phyloP scores from a whole-genome alignment of 2,888 invertebrate genomes.

The Pilophorus perplexus region DNA sequence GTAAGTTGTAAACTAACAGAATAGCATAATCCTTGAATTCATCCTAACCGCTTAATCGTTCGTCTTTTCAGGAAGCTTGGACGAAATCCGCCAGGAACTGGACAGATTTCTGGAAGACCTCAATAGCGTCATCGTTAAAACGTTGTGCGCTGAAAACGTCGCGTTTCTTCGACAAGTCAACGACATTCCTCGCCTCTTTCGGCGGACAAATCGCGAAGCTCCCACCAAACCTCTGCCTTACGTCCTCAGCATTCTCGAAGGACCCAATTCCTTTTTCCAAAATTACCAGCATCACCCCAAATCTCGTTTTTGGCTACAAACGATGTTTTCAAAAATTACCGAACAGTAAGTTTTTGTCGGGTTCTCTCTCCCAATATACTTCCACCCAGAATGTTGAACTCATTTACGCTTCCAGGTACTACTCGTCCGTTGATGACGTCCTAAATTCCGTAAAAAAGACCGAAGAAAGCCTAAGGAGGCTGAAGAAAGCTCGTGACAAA shows the following conservation, averaged over 20 bases:
- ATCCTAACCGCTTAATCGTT: not conserved
- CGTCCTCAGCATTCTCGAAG: conserved; percentile 64
- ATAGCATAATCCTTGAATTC: not conserved
- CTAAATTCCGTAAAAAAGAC: conserved; percentile 91
- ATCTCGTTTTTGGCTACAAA: conserved; percentile 47
- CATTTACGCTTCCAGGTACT: conserved; percentile 57
- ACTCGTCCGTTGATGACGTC: conserved; percentile 77
- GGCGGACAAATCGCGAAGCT: conserved; percentile 84
- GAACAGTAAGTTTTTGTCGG: conserved; percentile 56
- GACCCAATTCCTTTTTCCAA: conserved; percentile 61
- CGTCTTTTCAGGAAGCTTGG: conserved; percentile 44
- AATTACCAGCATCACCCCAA: conserved; percentile 55
- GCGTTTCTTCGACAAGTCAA: conserved; percentile 71
- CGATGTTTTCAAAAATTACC: conserved; percentile 48
- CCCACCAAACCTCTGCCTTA: conserved; percentile 80
- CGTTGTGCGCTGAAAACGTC: conserved; percentile 40
- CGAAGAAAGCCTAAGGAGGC: conserved; percentile 85
- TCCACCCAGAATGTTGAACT: too few relatives aligned
- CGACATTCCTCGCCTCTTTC: conserved; percentile 88
- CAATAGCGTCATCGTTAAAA: conserved; percentile 30
- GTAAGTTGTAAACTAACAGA: conserved; percentile 39
- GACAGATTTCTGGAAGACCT: conserved; percentile 25
- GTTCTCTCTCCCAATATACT: too few relatives aligned
- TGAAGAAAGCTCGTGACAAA: conserved; percentile 78
- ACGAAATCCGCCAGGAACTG: conserved; percentile 42